These are phyloP conservation scores for Drosophila burlai DNA, from an alignment of 1,140 invertebrate species.

Conservation along the genomic window DNA sequence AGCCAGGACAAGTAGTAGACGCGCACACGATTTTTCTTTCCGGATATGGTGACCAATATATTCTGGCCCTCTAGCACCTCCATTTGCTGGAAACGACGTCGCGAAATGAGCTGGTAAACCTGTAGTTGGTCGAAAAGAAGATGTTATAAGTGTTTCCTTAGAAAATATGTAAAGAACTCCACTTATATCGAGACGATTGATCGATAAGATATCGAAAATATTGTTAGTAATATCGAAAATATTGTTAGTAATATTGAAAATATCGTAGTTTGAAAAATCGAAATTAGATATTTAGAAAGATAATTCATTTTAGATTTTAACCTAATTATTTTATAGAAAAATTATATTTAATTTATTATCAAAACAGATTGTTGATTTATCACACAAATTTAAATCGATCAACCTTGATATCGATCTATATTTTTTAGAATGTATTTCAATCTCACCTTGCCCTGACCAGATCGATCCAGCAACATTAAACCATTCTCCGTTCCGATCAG, in stretches of 20 bases:
- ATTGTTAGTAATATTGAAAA: background rate
- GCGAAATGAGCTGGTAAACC: conserved; percentile 99
- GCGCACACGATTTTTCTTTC: conserved; percentile 99
- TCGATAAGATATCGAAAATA: too few species aligned
- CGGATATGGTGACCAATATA: conserved; percentile 99
- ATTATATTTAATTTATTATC: background rate
- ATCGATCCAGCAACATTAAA: conserved; percentile 98
- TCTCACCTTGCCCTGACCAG: conserved; percentile 96
- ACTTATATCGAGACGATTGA: background rate
- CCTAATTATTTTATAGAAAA: background rate
- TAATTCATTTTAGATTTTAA: background rate
- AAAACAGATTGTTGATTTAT: background rate
- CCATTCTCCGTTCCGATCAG: conserved; percentile 99
- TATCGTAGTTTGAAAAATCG: background rate
- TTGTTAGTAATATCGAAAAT: too few species aligned
- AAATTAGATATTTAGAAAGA: background rate
- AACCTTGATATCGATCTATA: background rate
- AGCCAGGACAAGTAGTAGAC: conserved; percentile 99
- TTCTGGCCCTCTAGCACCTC: conserved; percentile 99
- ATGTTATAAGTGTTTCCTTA: background rate
- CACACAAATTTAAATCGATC: too few species aligned
- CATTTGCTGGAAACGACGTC: conserved; percentile 99
- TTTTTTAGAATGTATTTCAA: background rate
- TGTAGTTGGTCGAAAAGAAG: conserved; percentile 22
- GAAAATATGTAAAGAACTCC: background rate